Evolutionary conservation across 2,888 invertebrate genomes (phyloP).

Genomic region (Tanytarsus gracilentus): DNA sequence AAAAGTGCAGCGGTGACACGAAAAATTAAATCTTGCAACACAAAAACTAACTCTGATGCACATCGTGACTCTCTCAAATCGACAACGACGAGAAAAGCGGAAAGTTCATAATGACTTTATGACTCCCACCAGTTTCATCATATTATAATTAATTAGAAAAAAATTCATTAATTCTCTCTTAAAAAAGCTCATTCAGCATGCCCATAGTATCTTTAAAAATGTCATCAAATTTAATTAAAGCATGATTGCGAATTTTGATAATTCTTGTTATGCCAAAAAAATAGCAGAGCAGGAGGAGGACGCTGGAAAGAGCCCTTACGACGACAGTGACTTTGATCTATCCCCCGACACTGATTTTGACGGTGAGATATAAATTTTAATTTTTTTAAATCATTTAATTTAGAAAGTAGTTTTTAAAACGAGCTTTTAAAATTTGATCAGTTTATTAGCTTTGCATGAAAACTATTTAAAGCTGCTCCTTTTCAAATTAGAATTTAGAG

Average conservation of each 20-base stretch:
- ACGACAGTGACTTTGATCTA: too few relatives aligned
- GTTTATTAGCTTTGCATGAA: too few relatives aligned
- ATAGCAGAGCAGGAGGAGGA: background rate
- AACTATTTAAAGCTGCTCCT: too few relatives aligned
- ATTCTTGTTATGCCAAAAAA: background rate
- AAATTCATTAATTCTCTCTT: background rate
- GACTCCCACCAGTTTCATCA: background rate
- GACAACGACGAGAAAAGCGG: conserved; percentile 16
- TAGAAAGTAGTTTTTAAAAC: too few relatives aligned
- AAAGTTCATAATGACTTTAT: conserved; percentile 8
- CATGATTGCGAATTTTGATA: conserved; percentile 1
- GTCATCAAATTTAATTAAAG: background rate
- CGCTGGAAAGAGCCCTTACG: too few relatives aligned
- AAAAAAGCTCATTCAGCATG: conserved; percentile 10
- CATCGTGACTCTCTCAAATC: conserved; percentile 8
- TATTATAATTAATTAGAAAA: too few relatives aligned
- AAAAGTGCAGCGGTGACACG: conserved; percentile 9
- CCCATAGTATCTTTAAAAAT: background rate
- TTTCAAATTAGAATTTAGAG: too few relatives aligned
- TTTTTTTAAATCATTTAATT: too few relatives aligned
- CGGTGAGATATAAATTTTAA: too few relatives aligned
- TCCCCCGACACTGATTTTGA: too few relatives aligned
- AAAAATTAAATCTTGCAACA: conserved; percentile 8
- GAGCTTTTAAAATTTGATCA: too few relatives aligned
- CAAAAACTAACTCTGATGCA: too few relatives aligned